A percentile compares a stretch with the other conserved stretches of the same genome.
These are phyloP conservation scores for Zaprionus lineosus DNA, from an alignment of 2,888 invertebrate genomes.

Conservation along the genomic window DNA sequence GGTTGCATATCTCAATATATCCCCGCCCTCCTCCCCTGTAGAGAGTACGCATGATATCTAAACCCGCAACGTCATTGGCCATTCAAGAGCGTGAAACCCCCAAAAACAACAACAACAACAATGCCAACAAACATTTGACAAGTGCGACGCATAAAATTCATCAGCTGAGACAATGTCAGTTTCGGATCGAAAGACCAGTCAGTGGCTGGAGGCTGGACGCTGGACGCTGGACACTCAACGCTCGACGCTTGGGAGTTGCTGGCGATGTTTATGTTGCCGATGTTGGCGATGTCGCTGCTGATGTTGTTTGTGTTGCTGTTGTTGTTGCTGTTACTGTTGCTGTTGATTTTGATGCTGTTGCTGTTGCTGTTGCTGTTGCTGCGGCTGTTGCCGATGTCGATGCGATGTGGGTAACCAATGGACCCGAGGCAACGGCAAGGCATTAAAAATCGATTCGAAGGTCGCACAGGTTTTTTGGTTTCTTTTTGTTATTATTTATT, in stretches of 20 bases:
- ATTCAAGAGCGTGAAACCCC: slow-evolving; percentile 12
- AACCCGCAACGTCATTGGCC: slow-evolving; percentile 29
- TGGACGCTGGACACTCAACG: too few relatives aligned
- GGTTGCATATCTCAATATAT: slow-evolving; percentile 13
- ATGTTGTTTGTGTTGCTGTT: too few relatives aligned
- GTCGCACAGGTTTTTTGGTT: slow-evolving; percentile 43
- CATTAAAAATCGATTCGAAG: slow-evolving; percentile 60
- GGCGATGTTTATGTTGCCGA: too few relatives aligned
- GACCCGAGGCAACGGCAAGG: slow-evolving; percentile 50
- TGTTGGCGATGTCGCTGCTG: too few relatives aligned
- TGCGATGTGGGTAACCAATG: slow-evolving; percentile 7
- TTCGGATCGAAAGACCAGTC: slow-evolving; percentile 47
- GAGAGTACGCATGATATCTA: not conserved
- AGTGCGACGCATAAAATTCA: slow-evolving; percentile 51
- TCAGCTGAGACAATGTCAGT: slow-evolving; percentile 32
- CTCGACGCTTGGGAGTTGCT: too few relatives aligned
- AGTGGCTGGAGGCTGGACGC: too few relatives aligned
- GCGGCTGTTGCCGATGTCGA: slow-evolving; percentile 3
- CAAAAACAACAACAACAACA: not conserved
- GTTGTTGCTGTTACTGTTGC: too few relatives aligned
- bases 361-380: slow-evolving; percentile 4
- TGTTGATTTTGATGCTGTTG: too few relatives aligned
- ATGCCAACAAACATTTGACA: slow-evolving; percentile 32
- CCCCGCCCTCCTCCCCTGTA: not conserved
- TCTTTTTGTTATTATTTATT: too few relatives aligned